Percentiles rank a stretch among this genome's conserved stretches.
phyloP scores from a whole-genome alignment of 2,113 vertebrate species.

The Holacanthus passer region DNA sequence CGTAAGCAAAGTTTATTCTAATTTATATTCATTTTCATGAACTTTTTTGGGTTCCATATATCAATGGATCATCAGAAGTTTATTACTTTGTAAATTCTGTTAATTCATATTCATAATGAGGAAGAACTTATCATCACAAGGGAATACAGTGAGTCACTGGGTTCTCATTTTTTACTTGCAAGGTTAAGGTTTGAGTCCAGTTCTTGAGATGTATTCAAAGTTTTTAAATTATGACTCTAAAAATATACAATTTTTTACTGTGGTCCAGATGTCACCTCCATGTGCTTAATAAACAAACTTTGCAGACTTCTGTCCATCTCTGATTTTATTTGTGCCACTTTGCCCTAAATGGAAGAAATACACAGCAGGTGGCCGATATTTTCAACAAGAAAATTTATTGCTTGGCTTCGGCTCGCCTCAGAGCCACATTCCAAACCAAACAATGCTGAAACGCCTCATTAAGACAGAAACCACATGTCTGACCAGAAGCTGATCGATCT shows the following conservation, averaged over 20 bases:
- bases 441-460: conserved; percentile 12
- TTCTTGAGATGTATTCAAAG: not conserved
- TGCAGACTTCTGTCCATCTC: not conserved
- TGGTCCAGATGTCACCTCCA: conserved; percentile 35
- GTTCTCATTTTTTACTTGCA: not conserved
- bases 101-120: not conserved
- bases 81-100: not conserved
- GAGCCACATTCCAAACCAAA: conserved; percentile 46
- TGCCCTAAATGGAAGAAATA: conserved; percentile 16
- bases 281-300: conserved; percentile 62
- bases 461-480: conserved; percentile 27
- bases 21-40: not conserved
- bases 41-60: not conserved
- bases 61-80: not conserved
- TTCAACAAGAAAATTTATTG: conserved; percentile 69
- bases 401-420: conserved; percentile 42
- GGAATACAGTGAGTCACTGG: not conserved
- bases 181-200: not conserved
- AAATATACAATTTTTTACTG: not conserved
- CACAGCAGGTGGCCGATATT: conserved; percentile 24
- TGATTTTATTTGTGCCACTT: not conserved
- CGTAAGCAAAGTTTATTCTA: not conserved
- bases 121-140: not conserved
- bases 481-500: conserved; percentile 1
- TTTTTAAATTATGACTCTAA: not conserved